Conservation (phyloP, 2,113 vertebrate species). For the Eretmochelys imbricata region DNA sequence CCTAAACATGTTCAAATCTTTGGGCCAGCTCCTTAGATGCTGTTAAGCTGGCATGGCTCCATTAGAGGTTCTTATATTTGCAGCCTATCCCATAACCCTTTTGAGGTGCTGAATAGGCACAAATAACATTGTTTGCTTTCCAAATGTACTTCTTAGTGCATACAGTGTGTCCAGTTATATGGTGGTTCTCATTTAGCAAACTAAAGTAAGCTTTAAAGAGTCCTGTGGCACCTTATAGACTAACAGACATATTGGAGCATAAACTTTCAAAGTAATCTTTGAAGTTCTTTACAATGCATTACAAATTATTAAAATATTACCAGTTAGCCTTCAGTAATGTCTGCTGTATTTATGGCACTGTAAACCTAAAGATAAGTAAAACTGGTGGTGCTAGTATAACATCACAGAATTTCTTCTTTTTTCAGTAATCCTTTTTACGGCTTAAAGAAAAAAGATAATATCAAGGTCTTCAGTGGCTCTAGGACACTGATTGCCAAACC, state of each 20-base stretch:
- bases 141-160: neutral
- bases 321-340: neutral
- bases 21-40: neutral
- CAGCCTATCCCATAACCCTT: neutral
- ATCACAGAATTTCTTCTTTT: neutral
- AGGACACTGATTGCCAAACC: constrained; percentile 67
- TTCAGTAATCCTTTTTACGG: constrained; percentile 43
- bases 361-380: constrained; percentile 23
- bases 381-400: neutral
- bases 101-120: neutral
- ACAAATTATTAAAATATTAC: constrained; percentile 25
- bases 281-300: neutral
- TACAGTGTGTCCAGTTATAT: fast-evolving
- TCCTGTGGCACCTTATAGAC: too few relatives aligned
- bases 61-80: neutral
- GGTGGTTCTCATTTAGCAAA: neutral
- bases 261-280: neutral
- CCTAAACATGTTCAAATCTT: neutral
- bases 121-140: neutral
- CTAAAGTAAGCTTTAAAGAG: neutral
- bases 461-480: constrained; percentile 67
- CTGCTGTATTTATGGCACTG: neutral
- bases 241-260: too few relatives aligned
- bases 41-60: neutral
- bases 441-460: constrained; percentile 61